Evolutionary conservation across 2,888 invertebrate species (phyloP).

Genomic region (Leptinotarsa juncta): DNA sequence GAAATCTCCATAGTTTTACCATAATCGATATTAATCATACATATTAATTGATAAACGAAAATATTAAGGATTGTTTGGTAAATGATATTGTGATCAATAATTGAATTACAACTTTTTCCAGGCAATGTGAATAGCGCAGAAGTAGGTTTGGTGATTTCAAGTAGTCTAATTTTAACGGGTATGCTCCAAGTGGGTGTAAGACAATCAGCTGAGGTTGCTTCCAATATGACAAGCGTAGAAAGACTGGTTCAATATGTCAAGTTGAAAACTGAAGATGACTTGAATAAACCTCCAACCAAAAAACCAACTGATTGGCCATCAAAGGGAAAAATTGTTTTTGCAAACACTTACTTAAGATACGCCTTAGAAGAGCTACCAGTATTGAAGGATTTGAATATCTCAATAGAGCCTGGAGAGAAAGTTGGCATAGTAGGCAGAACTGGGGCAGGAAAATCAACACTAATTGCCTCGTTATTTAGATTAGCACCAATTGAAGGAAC

Average conservation of each 20-base stretch:
- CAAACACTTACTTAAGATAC: constrained; percentile 74
- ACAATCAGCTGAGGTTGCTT: constrained; percentile 81
- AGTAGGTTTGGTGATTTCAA: constrained; percentile 56
- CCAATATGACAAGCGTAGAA: constrained; percentile 86
- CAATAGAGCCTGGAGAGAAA: constrained; percentile 74
- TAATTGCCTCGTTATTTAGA: constrained; percentile 85
- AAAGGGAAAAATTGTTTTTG: constrained; percentile 71
- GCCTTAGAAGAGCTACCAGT: constrained; percentile 73
- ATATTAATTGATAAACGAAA: background rate
- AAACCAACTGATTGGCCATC: constrained; percentile 73
- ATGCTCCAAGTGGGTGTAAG: constrained; percentile 86
- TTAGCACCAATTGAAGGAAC: constrained; percentile 78
- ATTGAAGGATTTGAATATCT: constrained; percentile 74
- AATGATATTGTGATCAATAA: background rate
- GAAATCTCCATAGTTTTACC: too few species aligned
- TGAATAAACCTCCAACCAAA: constrained; percentile 15
- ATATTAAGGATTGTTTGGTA: too few species aligned
- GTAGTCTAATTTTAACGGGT: constrained; percentile 63
- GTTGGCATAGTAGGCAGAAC: constrained; percentile 88
- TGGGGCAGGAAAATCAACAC: constrained; percentile 88
- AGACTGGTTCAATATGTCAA: constrained; percentile 79
- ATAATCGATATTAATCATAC: too few species aligned
- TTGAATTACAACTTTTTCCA: constrained; percentile 7
- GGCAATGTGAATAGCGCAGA: constrained; percentile 49
- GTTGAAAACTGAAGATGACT: constrained; percentile 74